phyloP scores from a whole-genome alignment of 1,140 invertebrate genomes.

The Lepidotrigona ventralis region DNA sequence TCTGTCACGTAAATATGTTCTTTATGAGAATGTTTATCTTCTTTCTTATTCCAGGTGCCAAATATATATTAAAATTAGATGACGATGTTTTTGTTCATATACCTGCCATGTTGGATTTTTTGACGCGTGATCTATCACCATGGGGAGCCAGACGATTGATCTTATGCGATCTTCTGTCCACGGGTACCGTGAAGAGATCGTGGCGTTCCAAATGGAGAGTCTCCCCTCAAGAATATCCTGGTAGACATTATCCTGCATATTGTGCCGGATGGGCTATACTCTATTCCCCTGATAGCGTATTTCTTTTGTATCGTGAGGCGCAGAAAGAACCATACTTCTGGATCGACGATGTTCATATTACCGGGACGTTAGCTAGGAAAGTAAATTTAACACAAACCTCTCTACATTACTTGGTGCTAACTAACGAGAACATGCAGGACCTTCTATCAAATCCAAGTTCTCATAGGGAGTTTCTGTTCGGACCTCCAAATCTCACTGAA shows the following conservation, averaged over 20 bases:
- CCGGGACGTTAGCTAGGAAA: slow-evolving; percentile 85
- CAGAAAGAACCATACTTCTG: slow-evolving; percentile 87
- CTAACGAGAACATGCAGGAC: slow-evolving; percentile 70
- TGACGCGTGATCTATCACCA: slow-evolving; percentile 81
- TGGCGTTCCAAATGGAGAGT: slow-evolving; percentile 90
- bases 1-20: neutral
- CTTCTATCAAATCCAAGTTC: slow-evolving; percentile 66
- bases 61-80: slow-evolving; percentile 89
- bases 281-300: slow-evolving; percentile 86
- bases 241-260: slow-evolving; percentile 85
- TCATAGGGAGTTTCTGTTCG: slow-evolving; percentile 80
- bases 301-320: slow-evolving; percentile 83
- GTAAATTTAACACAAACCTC: slow-evolving; percentile 82
- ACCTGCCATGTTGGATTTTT: slow-evolving; percentile 83
- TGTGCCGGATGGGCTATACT: slow-evolving; percentile 89
- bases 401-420: slow-evolving; percentile 79
- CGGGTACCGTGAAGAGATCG: slow-evolving; percentile 81
- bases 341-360: slow-evolving; percentile 92
- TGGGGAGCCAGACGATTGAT: slow-evolving; percentile 82
- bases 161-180: slow-evolving; percentile 80
- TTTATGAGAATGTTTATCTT: neutral
- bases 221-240: slow-evolving; percentile 84
- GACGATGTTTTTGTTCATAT: slow-evolving; percentile 90
- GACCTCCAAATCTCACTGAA: slow-evolving; percentile 80
- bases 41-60: slow-evolving; percentile 79